Evolutionary conservation across 2,888 invertebrate genomes (phyloP).

Genomic region (Apodemia hepburni): DNA sequence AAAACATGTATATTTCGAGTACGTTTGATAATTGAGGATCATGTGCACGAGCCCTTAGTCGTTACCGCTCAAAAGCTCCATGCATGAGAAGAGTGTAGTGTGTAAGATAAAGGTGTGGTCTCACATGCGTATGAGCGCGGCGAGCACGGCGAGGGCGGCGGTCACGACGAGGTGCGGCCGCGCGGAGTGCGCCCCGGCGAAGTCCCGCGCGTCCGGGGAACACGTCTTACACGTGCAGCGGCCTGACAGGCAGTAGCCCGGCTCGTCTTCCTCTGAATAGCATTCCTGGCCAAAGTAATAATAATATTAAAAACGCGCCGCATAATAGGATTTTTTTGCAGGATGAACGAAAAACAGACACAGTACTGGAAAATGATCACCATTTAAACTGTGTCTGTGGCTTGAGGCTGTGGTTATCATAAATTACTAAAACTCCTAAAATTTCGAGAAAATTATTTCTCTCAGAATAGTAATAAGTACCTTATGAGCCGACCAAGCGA

Average conservation of each 20-base stretch:
- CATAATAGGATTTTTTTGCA: no score
- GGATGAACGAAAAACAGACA: no score
- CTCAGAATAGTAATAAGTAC: no score
- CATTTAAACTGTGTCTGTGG: no score
- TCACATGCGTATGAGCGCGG: slow-evolving; percentile 52
- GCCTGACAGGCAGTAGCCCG: slow-evolving; percentile 64
- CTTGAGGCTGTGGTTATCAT: no score
- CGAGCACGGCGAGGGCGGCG: slow-evolving; percentile 42
- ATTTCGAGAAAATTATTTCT: no score
- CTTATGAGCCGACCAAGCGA: no score
- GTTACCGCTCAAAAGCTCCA: neutral
- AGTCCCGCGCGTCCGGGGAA: slow-evolving; percentile 61
- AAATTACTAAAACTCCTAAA: no score
- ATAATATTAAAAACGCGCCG: no score
- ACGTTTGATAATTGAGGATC: neutral
- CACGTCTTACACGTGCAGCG: slow-evolving; percentile 72
- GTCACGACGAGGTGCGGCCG: slow-evolving; percentile 40
- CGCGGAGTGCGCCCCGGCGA: slow-evolving; percentile 50
- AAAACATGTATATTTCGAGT: no score
- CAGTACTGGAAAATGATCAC: no score
- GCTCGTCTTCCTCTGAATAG: slow-evolving; percentile 67
- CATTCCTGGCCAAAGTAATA: slow-evolving; percentile 59
- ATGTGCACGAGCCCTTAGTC: neutral
- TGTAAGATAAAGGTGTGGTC: neutral
- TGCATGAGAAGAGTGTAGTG: slow-evolving; percentile 28